phyloP scores from a whole-genome alignment of 1,140 invertebrate species.

The Musca domestica region DNA sequence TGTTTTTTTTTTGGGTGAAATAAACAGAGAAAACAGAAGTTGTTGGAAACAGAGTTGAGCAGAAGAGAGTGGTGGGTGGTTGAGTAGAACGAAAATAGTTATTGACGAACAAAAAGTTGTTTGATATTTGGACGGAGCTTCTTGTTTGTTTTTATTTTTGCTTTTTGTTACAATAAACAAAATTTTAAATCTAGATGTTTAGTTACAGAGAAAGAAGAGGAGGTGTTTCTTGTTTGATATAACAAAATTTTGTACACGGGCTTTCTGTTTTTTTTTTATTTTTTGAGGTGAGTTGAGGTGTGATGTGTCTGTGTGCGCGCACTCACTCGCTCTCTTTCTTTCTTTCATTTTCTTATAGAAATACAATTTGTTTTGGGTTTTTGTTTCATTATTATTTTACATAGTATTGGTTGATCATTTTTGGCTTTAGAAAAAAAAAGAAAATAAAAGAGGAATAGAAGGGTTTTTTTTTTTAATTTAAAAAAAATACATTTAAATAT shows the following conservation, averaged over 20 bases:
- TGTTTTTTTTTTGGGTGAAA: slow-evolving; percentile 1
- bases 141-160: too few relatives aligned
- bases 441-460: slow-evolving; percentile 18
- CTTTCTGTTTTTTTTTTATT: too few relatives aligned
- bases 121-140: slow-evolving; percentile 31
- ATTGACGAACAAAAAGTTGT: slow-evolving; percentile 8
- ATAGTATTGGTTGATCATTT: slow-evolving; percentile 17
- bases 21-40: slow-evolving; percentile 20
- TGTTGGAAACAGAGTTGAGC: background rate
- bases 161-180: too few relatives aligned
- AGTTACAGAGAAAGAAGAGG: background rate
- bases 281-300: slow-evolving; percentile 8
- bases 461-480: background rate
- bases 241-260: too few relatives aligned
- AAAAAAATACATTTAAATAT: slow-evolving; percentile 8
- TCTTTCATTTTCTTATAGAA: slow-evolving; percentile 13
- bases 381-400: slow-evolving; percentile 2
- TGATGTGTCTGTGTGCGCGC: slow-evolving; percentile 16
- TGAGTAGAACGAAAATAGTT: background rate
- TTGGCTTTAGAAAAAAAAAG: slow-evolving; percentile 15
- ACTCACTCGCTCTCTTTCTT: slow-evolving; percentile 3
- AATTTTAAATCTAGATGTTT: too few relatives aligned
- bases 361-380: background rate
- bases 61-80: background rate
- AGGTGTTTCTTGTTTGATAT: background rate